Conservation (phyloP, 2,888 invertebrate species). For the Metopia argyrocephala region DNA sequence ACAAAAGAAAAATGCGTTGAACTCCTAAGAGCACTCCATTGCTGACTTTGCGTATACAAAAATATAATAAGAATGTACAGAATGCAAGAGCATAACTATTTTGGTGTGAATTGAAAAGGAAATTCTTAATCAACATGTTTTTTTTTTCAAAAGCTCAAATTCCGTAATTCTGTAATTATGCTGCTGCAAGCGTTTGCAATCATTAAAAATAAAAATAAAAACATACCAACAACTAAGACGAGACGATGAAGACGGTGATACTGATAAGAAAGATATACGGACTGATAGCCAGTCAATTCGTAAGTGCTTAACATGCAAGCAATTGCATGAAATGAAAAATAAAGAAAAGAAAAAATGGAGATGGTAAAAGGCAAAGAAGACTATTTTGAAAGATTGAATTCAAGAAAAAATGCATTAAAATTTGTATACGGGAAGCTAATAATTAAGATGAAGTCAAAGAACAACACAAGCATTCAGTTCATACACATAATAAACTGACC, state of each 20-base stretch:
- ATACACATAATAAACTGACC: slow-evolving; percentile 11
- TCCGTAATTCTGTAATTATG: slow-evolving; percentile 14
- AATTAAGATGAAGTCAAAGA: slow-evolving; percentile 46
- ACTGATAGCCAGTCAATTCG: not conserved
- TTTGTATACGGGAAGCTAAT: slow-evolving; percentile 56
- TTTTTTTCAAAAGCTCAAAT: not conserved
- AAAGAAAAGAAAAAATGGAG: no score
- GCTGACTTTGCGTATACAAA: not conserved
- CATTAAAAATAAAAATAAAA: not conserved
- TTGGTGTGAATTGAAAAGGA: slow-evolving; percentile 18
- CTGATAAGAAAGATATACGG: not conserved
- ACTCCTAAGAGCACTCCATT: not conserved
- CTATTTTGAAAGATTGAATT: not conserved
- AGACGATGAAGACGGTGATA: not conserved
- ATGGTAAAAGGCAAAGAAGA: no score
- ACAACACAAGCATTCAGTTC: slow-evolving; percentile 4
- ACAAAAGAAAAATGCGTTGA: not conserved
- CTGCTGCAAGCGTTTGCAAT: slow-evolving; percentile 10
- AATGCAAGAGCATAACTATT: not conserved
- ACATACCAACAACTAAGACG: not conserved
- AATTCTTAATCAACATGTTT: slow-evolving; percentile 42
- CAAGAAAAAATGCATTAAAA: slow-evolving; percentile 20
- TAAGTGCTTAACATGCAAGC: not conserved
- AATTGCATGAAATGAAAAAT: not conserved
- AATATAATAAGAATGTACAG: not conserved